Percentiles rank a stretch among this genome's conserved stretches.
phyloP scores from a whole-genome alignment of 1,140 invertebrate species.

The Calephelis virginiensis region DNA sequence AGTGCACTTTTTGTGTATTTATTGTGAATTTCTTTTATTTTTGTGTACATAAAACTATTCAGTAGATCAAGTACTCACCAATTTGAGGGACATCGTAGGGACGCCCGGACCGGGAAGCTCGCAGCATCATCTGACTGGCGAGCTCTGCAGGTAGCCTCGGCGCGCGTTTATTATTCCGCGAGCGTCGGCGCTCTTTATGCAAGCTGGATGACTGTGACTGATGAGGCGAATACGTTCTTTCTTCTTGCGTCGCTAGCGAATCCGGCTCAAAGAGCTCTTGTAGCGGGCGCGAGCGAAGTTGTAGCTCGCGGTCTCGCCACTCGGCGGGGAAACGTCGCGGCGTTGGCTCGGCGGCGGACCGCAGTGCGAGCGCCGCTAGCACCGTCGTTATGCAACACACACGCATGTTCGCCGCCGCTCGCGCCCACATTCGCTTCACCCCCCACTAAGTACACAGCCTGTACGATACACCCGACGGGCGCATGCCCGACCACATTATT shows the following conservation, averaged over 20 bases:
- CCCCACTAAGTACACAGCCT: constrained; percentile 63
- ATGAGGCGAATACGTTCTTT: constrained; percentile 33
- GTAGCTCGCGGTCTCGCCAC: constrained; percentile 57
- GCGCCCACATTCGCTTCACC: constrained; percentile 57
- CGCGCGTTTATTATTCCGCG: constrained; percentile 56
- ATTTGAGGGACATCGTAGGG: constrained; percentile 73
- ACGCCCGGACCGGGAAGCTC: constrained; percentile 63
- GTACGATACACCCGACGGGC: constrained; percentile 49
- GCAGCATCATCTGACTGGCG: constrained; percentile 70
- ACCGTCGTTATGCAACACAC: constrained; percentile 63
- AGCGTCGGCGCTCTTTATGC: constrained; percentile 54
- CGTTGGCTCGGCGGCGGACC: constrained; percentile 55
- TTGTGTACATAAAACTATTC: too few species aligned
- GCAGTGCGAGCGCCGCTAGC: constrained; percentile 65
- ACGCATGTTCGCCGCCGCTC: constrained; percentile 55
- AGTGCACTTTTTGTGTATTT: too few species aligned
- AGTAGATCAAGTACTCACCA: constrained; percentile 46
- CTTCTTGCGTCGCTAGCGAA: constrained; percentile 29
- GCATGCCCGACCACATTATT: constrained; percentile 71
- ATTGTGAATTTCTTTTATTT: too few species aligned
- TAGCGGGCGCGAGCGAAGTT: constrained; percentile 51
- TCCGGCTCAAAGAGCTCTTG: constrained; percentile 59
- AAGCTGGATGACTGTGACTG: constrained; percentile 34
- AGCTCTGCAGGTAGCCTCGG: constrained; percentile 58
- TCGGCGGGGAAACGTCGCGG: constrained; percentile 54